Conservation (phyloP, 2,888 invertebrate species). For the Volucella inanis region DNA sequence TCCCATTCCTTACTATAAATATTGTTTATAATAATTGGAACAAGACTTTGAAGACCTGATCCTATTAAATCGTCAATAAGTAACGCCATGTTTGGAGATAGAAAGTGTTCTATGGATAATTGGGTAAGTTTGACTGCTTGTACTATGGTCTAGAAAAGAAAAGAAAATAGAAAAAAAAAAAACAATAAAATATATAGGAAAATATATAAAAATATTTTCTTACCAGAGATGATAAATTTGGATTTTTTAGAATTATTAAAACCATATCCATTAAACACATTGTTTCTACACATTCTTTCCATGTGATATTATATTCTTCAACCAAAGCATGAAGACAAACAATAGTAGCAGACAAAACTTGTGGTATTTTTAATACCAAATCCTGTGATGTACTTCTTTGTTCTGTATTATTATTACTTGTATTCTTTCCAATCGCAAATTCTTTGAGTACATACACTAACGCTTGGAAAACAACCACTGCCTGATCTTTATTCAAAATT, state of each 20-base stretch:
- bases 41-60: slow-evolving; percentile 86
- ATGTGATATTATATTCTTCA: slow-evolving; percentile 88
- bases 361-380: slow-evolving; percentile 83
- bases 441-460: slow-evolving; percentile 86
- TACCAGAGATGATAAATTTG: slow-evolving; percentile 84
- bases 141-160: slow-evolving; percentile 86
- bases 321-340: slow-evolving; percentile 87
- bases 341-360: slow-evolving; percentile 87
- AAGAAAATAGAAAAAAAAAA: slow-evolving; percentile 8
- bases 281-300: slow-evolving; percentile 91
- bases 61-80: slow-evolving; percentile 87
- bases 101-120: slow-evolving; percentile 88
- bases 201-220: slow-evolving; percentile 63
- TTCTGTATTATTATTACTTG: not conserved
- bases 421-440: slow-evolving; percentile 79
- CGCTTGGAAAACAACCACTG: slow-evolving; percentile 86
- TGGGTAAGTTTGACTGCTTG: slow-evolving; percentile 88
- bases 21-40: slow-evolving; percentile 87
- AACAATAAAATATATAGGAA: slow-evolving; percentile 75
- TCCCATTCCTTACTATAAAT: slow-evolving; percentile 91
- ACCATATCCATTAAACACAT: slow-evolving; percentile 86
- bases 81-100: slow-evolving; percentile 90
- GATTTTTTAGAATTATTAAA: slow-evolving; percentile 84
- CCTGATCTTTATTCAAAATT: slow-evolving; percentile 85
- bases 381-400: slow-evolving; percentile 77